These are phyloP conservation scores for Aphrophora alni DNA, from an alignment of 2,888 invertebrate species.

Conservation along the genomic window DNA sequence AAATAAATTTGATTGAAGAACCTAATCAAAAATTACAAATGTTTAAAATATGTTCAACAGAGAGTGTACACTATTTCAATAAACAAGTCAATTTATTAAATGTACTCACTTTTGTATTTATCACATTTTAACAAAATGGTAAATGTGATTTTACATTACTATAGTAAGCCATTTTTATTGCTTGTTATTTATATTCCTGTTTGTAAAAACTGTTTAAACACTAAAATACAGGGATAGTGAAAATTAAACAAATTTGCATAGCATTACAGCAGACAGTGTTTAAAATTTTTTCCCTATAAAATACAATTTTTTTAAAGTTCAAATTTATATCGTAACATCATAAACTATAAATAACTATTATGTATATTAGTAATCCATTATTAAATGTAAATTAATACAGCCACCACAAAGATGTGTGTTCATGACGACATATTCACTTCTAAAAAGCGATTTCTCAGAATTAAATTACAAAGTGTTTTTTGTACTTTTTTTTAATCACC, in stretches of 20 bases:
- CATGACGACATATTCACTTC: no score
- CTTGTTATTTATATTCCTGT: not conserved
- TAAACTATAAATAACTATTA: no score
- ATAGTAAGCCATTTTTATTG: not conserved
- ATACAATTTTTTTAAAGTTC: no score
- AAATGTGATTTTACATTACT: not conserved
- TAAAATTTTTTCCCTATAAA: not conserved
- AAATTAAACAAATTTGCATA: not conserved
- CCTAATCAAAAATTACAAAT: not conserved
- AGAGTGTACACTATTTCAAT: not conserved
- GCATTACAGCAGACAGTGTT: not conserved
- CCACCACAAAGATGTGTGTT: no score
- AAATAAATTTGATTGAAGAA: not conserved
- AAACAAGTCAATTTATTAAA: not conserved
- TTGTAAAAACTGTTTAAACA: not conserved
- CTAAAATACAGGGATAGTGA: not conserved
- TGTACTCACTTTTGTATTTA: not conserved
- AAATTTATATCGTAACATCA: no score
- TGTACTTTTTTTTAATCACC: no score
- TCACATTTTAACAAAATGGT: not conserved
- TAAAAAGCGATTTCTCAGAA: no score
- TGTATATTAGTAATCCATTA: no score
- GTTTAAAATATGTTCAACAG: not conserved
- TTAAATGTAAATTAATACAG: no score
- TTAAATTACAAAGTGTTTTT: no score